Base-by-base conservation (phyloP, 2,113 vertebrate genomes). In the Rhea americana region DNA sequence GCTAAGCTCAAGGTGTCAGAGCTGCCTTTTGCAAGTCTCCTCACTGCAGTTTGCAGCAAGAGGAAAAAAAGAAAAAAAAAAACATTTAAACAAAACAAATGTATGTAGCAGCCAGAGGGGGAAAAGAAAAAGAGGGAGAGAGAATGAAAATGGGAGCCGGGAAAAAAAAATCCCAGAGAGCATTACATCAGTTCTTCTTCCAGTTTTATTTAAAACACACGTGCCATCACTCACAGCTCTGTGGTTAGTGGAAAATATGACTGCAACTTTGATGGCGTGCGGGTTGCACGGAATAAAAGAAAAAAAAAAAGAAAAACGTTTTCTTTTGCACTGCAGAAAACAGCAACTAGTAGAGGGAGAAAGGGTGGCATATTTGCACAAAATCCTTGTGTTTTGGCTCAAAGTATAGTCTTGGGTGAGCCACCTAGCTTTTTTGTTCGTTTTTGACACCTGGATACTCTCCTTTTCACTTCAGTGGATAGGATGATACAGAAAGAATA, bases 181-280 rank as follows among this genome's bases (percentile, higher is more conserved):
- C 67, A 95, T 97, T 96, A 97, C 96, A 95, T 97, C 95, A 97
- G 91, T 87, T 94, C 91, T 93, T 75, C 95, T 94, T 92, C 77
- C 75, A 56, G 87, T 89, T 95, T 96, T 97, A 96, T 94, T 95
- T 96, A 94, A 96, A 96, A 96, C 96, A 96, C 93, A 96, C 95
- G 87, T 96, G 96, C 96, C 96, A 97, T 94, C 93, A 78, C 94
- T 95, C 96, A 93, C 76, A 92, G 88, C 53, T 94, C 89, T 95
- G 94, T 87, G 89, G 94, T 96, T 95, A 97, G 94, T 96, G 97
- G 97, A 97, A 97, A 97, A 96, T 95, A 90, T 97, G 97, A 97
- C 89, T 95, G 35, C 63, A 93, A 78, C 95, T 96, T 95, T 90
- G 66, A 93, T 47, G 63, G 91, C 90, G 89, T 93, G 93, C 90